These are phyloP conservation scores for Napeogenes sylphis DNA, from an alignment of 2,888 invertebrate species.

Conservation along the genomic window DNA sequence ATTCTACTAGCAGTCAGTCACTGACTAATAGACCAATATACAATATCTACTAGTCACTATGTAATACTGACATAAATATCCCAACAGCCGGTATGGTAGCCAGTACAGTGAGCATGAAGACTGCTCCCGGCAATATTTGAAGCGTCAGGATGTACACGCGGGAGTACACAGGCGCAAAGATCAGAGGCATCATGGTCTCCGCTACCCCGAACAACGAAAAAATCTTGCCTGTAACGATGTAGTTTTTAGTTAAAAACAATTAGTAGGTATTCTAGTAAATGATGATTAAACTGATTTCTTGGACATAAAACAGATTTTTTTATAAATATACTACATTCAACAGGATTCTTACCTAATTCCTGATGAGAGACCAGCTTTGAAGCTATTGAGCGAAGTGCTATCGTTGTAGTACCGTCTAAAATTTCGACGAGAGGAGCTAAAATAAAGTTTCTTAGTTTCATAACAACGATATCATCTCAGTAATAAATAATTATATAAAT, in stretches of 20 bases:
- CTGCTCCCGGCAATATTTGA: slow-evolving; percentile 81
- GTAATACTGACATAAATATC: slow-evolving; percentile 77
- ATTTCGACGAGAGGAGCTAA: slow-evolving; percentile 83
- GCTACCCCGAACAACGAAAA: slow-evolving; percentile 84
- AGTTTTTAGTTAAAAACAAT: background rate
- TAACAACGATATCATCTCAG: no score
- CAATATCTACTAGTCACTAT: background rate
- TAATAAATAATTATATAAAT: no score
- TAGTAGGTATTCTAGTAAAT: no score
- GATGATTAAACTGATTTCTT: no score
- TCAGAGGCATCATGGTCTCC: slow-evolving; percentile 83
- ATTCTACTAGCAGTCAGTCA: no score
- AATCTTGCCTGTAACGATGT: slow-evolving; percentile 78
- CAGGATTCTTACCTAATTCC: slow-evolving; percentile 79
- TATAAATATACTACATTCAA: no score
- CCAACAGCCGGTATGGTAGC: slow-evolving; percentile 81
- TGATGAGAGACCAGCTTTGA: slow-evolving; percentile 85
- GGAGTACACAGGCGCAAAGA: slow-evolving; percentile 84
- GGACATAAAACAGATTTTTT: no score
- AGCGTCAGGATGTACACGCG: slow-evolving; percentile 82
- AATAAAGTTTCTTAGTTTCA: slow-evolving; percentile 36
- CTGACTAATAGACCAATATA: background rate
- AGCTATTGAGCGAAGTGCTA: slow-evolving; percentile 84
- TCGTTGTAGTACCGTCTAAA: slow-evolving; percentile 83
- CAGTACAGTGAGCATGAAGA: slow-evolving; percentile 81